Evolutionary conservation across 2,113 vertebrate genomes (phyloP).

Genomic region (Perognathus longimembris): DNA sequence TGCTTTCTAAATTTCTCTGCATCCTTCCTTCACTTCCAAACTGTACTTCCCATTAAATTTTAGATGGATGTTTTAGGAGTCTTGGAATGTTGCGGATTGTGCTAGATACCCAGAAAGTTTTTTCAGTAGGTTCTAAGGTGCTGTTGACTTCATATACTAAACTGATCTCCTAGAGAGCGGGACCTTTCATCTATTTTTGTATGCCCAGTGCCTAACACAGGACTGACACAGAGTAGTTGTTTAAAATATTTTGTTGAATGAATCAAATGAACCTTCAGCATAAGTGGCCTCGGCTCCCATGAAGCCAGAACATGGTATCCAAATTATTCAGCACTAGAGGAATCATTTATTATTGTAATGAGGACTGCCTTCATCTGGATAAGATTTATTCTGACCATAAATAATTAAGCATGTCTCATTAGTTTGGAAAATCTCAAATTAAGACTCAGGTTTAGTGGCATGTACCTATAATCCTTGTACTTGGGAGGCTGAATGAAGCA

Average conservation of each 20-base stretch:
- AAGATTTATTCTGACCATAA: neutral
- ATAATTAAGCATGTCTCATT: slow-evolving; percentile 27
- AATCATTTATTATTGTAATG: neutral
- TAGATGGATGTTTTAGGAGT: slow-evolving; percentile 60
- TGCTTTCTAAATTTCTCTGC: slow-evolving; percentile 54
- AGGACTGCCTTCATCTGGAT: neutral
- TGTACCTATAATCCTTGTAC: too few species aligned
- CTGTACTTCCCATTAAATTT: slow-evolving; percentile 53
- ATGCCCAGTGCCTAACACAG: neutral
- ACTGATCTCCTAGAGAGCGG: slow-evolving; percentile 69
- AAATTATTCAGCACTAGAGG: neutral
- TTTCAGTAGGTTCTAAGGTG: slow-evolving; percentile 53
- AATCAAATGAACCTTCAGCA: slow-evolving; percentile 30
- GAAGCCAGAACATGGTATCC: slow-evolving; percentile 30
- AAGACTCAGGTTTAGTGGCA: neutral
- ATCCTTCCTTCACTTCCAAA: slow-evolving; percentile 65
- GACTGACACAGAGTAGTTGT: slow-evolving; percentile 38
- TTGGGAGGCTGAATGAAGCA: too few species aligned
- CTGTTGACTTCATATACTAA: slow-evolving; percentile 41
- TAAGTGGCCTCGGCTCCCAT: neutral
- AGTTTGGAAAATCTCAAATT: slow-evolving; percentile 18
- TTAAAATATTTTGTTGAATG: slow-evolving; percentile 58
- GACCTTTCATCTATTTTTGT: slow-evolving; percentile 50
- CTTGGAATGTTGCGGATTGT: slow-evolving; percentile 17
- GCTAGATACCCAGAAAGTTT: neutral